These are phyloP conservation scores for Sceliomorpha sp. DNA, from an alignment of 2,888 invertebrate species.

Conservation along the genomic window DNA sequence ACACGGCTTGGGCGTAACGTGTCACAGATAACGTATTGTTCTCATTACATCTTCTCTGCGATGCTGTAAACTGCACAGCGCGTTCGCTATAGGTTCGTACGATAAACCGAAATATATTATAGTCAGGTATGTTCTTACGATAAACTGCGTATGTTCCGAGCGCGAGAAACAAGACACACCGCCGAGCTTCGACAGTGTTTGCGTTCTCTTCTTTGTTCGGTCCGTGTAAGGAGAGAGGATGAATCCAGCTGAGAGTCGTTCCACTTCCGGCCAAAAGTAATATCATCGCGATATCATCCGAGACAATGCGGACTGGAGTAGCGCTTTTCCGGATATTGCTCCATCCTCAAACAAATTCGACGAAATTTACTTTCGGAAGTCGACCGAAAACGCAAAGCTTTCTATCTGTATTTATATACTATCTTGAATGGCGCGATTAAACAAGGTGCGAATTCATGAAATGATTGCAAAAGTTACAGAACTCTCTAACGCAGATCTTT, in stretches of 20 bases:
- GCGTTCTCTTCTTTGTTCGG: conserved; percentile 29
- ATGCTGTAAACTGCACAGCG: conserved; percentile 20
- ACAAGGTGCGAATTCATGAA: conserved; percentile 14
- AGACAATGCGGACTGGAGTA: conserved; percentile 44
- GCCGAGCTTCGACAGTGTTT: conserved; percentile 3
- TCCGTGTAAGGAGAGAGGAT: conserved; percentile 20
- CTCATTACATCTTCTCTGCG: conserved; percentile 61
- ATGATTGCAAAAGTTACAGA: no score
- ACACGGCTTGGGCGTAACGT: conserved; percentile 62
- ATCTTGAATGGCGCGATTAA: conserved; percentile 30
- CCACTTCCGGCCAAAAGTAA: conserved; percentile 43
- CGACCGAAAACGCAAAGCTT: conserved; percentile 18
- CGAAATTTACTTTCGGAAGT: conserved; percentile 35
- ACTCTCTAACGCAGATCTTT: no score
- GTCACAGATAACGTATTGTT: conserved; percentile 67
- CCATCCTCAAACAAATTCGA: conserved; percentile 46
- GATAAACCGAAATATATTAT: conserved; percentile 42
- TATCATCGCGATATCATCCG: conserved; percentile 46
- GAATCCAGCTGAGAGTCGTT: conserved; percentile 24
- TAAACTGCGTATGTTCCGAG: conserved; percentile 30
- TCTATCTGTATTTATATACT: conserved; percentile 26
- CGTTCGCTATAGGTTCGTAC: conserved; percentile 28
- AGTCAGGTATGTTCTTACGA: conserved; percentile 39
- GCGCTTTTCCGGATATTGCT: conserved; percentile 49
- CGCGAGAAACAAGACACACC: conserved; percentile 30